Base-by-base conservation (phyloP, 2,888 invertebrate genomes). In the Aromia moschata region DNA sequence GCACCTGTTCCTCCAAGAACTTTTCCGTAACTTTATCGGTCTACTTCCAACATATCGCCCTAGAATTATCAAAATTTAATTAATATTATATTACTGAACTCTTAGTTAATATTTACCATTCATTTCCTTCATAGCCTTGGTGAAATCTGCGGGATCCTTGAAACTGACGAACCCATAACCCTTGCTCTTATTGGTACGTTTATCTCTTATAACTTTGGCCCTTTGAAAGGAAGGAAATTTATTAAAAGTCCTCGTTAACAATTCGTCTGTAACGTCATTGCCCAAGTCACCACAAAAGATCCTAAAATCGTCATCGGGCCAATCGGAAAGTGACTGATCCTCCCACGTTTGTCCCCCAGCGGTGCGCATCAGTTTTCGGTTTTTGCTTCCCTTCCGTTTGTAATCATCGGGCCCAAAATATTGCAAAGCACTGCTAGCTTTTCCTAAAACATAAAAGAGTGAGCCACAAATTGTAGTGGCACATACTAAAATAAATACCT, bases 231-330 rank as follows among this genome's bases (percentile, higher is more conserved):
- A 96, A 0, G 91, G 89, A 82, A 90, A 96, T 77, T 95, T 94
- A 76, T 93, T 92, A 79, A 99, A 99, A 0, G 98, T 97, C 68
- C 98, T 86, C 0, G 93, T 93, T n/a, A 99, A 83, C 59, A 97
- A 87, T 79, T 99, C 99, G 76, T 99, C 99, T 0, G 97, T 98
- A 16, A 99, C 98, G 80, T 99, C 98, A 80, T 99, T 99, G 11
- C 99, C 99, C 41, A 99, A 85, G 83, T 99, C 99, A n/a, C 99
- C 99, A 78, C 98, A 98, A 81, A 99, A 99, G 82, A 99, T 91
- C 66, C 99, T 62, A 82, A 97, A 99, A 83, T 99, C 99, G 83
- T 96, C 97, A 69, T 94, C 92, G n/a, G 94, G 91, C 99, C 98
- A 99, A 76, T 99, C 99, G 12, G 89, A 82, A 51, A 99, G 81